These are phyloP conservation scores for Chiloscyllium plagiosum DNA, from an alignment of 2,113 vertebrate species.

Conservation along the genomic window DNA sequence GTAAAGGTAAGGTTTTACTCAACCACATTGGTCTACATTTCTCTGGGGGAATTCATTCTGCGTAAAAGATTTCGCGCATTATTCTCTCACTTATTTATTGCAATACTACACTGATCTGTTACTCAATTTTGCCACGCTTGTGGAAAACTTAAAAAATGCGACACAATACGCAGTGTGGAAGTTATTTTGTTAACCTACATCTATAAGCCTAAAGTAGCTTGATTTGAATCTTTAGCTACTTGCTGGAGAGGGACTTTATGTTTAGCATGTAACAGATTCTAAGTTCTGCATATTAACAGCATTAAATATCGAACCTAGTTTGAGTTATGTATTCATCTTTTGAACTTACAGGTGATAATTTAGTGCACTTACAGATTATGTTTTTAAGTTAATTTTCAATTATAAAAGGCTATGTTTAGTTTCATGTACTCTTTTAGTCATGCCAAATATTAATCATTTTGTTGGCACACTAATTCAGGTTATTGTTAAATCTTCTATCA, in stretches of 20 bases:
- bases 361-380: background rate
- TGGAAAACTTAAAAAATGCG: background rate
- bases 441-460: background rate
- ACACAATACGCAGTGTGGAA: background rate
- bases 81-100: background rate
- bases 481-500: background rate
- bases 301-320: background rate
- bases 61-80: background rate
- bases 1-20: background rate
- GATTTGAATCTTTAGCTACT: background rate
- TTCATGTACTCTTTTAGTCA: background rate
- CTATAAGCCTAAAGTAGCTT: background rate
- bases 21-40: background rate
- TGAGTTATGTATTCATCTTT: background rate
- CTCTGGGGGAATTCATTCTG: background rate
- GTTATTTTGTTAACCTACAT: background rate
- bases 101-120: background rate
- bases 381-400: background rate
- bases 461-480: background rate
- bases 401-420: background rate
- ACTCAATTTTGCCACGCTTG: background rate
- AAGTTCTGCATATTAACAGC: background rate
- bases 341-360: background rate
- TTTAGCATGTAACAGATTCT: background rate
- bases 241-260: background rate